Percentiles rank a stretch among this genome's conserved stretches.
Evolutionary conservation across 2,113 vertebrate species (phyloP).

Genomic region (Pogonocichla stellata): DNA sequence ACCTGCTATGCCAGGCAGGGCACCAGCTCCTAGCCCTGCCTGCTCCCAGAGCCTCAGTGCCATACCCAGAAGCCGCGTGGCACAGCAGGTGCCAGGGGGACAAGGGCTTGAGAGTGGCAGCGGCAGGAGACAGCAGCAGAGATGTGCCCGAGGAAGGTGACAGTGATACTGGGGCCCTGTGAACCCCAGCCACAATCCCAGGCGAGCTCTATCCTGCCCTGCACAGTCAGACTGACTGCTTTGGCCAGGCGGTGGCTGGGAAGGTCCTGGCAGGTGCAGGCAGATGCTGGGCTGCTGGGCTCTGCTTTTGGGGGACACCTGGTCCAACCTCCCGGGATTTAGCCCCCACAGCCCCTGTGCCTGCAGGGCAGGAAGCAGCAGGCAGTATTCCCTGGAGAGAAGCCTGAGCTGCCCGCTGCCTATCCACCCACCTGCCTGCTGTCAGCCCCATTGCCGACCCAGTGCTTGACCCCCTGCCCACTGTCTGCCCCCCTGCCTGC

Average conservation of each 20-base stretch:
- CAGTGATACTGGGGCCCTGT: fast-evolving
- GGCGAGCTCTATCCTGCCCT: background rate
- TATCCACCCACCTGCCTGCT: no score
- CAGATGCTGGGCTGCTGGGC: background rate
- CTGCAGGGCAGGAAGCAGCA: fast-evolving
- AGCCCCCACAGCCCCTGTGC: background rate
- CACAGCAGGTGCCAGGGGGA: fast-evolving
- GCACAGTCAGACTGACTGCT: background rate
- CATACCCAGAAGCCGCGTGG: background rate
- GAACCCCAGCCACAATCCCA: background rate
- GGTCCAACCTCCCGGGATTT: background rate
- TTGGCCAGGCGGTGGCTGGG: fast-evolving
- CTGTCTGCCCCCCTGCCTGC: background rate
- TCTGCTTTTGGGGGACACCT: fast-evolving
- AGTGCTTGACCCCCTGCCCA: background rate
- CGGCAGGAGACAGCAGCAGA: background rate
- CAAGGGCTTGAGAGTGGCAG: background rate
- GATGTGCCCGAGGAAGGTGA: fast-evolving
- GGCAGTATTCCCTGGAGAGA: background rate
- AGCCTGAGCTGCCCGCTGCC: fast-evolving
- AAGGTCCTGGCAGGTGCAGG: no score
- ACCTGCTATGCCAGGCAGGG: fast-evolving
- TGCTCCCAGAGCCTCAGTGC: background rate
- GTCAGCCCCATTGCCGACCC: background rate
- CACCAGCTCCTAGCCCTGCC: fast-evolving